A percentile compares a stretch with the other conserved stretches of the same genome.
These are phyloP conservation scores for Aphidoletes aphidimyza DNA, from an alignment of 2,888 invertebrate genomes.

Conservation along the genomic window DNA sequence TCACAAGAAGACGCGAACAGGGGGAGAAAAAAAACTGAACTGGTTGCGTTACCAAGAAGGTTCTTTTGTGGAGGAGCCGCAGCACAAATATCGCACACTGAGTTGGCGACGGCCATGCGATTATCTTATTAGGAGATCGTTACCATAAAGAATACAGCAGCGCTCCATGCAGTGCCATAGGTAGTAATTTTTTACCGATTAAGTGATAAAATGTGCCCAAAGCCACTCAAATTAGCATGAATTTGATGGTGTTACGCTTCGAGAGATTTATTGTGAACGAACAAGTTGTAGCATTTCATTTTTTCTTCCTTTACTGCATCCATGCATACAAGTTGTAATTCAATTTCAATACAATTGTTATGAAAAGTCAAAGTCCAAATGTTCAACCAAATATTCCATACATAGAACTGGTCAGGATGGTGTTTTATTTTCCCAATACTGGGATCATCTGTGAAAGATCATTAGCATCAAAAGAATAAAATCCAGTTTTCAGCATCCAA, in stretches of 20 bases:
- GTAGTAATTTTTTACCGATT: conserved; percentile 40
- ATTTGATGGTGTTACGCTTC: conserved; percentile 12
- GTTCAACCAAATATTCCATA: no score
- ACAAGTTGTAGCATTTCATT: no score
- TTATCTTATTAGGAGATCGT: conserved; percentile 23
- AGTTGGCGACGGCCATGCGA: conserved; percentile 21
- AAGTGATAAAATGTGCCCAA: conserved; percentile 44
- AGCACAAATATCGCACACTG: conserved; percentile 35
- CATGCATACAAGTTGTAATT: no score
- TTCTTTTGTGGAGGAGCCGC: background rate
- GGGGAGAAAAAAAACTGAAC: background rate
- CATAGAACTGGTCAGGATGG: no score
- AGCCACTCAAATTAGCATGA: conserved; percentile 41
- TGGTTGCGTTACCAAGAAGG: conserved; percentile 47
- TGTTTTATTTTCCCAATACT: background rate
- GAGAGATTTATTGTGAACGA: background rate
- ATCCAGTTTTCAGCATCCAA: conserved; percentile 12
- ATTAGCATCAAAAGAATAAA: conserved; percentile 5
- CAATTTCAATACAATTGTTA: background rate
- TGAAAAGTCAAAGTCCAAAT: no score
- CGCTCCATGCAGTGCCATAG: background rate
- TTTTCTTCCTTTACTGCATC: no score
- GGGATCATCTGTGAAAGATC: background rate
- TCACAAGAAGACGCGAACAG: background rate
- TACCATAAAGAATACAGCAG: background rate